A percentile compares a stretch with the other conserved stretches of the same genome.
Conservation (phyloP, 2,888 invertebrate species). For the Margaritifera margaritifera region DNA sequence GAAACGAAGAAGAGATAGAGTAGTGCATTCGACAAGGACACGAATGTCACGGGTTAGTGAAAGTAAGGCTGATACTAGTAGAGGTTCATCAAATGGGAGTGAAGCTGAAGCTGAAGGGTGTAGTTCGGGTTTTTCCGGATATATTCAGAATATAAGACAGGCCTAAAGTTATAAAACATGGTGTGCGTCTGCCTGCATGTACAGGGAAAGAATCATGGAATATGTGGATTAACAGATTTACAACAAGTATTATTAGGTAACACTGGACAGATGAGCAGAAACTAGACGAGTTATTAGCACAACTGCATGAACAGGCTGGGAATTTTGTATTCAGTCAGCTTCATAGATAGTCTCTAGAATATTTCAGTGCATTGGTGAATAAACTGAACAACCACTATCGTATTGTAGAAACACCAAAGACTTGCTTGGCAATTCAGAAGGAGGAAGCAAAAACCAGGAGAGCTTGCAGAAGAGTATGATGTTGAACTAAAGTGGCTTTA, state of each 20-base stretch:
- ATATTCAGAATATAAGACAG: too few relatives aligned
- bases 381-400: constrained; percentile 28
- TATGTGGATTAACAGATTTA: constrained; percentile 25
- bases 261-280: constrained; percentile 14
- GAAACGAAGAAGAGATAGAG: too few relatives aligned
- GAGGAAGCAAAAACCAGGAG: constrained; percentile 17
- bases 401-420: constrained; percentile 25
- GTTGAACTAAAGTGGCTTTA: constrained; percentile 29
- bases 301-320: constrained; percentile 25
- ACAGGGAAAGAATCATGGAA: too few relatives aligned
- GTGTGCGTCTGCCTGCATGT: too few relatives aligned
- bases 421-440: constrained; percentile 26
- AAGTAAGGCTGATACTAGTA: too few relatives aligned
- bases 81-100: too few relatives aligned
- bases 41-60: too few relatives aligned
- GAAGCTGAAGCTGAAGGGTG: too few relatives aligned
- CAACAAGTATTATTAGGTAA: constrained; percentile 16
- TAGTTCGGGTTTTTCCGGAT: too few relatives aligned
- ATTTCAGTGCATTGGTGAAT: constrained; percentile 15
- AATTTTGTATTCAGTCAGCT: constrained; percentile 32
- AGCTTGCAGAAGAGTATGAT: constrained; percentile 29
- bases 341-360: neutral
- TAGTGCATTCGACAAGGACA: too few relatives aligned
- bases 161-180: neutral
- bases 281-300: constrained; percentile 23